Evolutionary conservation across 1,140 invertebrate species (phyloP), one percentile per base, ranked within the genome.

Genomic region (Eriosoma lanigerum): DNA sequence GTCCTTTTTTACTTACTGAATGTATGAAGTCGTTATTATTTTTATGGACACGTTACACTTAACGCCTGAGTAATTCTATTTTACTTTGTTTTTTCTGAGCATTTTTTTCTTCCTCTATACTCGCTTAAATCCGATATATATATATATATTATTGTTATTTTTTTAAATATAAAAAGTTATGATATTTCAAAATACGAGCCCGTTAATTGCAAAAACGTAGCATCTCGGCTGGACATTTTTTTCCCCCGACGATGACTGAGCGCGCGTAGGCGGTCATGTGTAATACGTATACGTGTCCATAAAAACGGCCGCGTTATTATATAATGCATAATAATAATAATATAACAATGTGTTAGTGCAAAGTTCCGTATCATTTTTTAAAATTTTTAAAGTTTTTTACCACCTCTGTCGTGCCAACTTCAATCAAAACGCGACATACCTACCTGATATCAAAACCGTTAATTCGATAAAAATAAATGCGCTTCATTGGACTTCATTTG

Each of bases 41-140:
- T 75, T 75, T 75, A 75, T 75, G 72, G 50, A 54, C 72, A 75
- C 72, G 72, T 75, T 75, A 75, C 26, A 75, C 72, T 75, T 72
- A 50, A 54, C 72, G 72, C 52, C 29, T 56, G 21, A 56, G 48
- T 75, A 75, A 75, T 75, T 75, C 38, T 75, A 19, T 12, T 10
- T 21, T 56, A 24, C 50, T 48, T 44, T 68, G 29, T 19, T 32
- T 3, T 8, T 48, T 72, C 15, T 48, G 17, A 26, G 26, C 9
- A 52, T 50, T 52, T 50, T 48, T 72, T 72, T 52, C 8, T 38
- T 38, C 32, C 32, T 3, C 32, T 38, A 3, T 38, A 38, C 8
- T 38, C 32, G 13, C 44, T 64, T 29, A 60, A 60, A 60, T 62
- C 60, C 60, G 19, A 62, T 62, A 10, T 62, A 60, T 32, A 62